phyloP scores from a whole-genome alignment of 2,797 vertebrate genomes.

The Leucoraja ocellata region DNA sequence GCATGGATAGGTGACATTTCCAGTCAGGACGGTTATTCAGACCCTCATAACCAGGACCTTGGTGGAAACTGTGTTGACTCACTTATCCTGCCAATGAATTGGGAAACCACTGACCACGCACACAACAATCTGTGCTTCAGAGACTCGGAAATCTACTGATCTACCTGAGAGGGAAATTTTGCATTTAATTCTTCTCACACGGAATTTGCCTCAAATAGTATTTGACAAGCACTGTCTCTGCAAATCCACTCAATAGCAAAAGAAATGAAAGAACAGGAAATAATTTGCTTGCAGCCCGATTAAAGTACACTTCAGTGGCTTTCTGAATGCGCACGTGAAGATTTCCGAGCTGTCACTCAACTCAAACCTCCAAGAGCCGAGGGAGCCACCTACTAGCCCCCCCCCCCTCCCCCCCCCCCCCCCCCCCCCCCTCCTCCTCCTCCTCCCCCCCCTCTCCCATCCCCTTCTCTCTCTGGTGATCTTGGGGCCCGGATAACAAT shows the following conservation, averaged over 20 bases:
- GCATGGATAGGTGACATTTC: no score
- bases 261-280: conserved; percentile 35
- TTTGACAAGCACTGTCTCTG: conserved; percentile 38
- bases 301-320: conserved; percentile 11
- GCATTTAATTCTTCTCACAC: conserved; percentile 42
- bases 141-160: background rate
- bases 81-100: no score
- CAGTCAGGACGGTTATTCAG: no score
- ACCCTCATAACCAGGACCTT: no score
- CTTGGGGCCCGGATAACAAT: no score
- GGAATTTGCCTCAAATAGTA: conserved; percentile 36
- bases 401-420: no score
- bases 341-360: conserved; percentile 38
- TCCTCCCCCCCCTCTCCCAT: no score
- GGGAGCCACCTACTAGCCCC: no score
- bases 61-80: no score
- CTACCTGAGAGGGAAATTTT: background rate
- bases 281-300: rapidly evolving
- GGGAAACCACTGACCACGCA: background rate
- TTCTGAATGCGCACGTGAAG: conserved; percentile 6
- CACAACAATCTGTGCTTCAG: background rate
- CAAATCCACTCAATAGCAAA: conserved; percentile 11
- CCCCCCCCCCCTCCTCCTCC: no score
- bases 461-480: no score
- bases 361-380: background rate